Percentiles rank a stretch among this genome's conserved stretches.
These are phyloP conservation scores for Leuciscus idus DNA, from an alignment of 2,113 vertebrate species.

Conservation along the genomic window DNA sequence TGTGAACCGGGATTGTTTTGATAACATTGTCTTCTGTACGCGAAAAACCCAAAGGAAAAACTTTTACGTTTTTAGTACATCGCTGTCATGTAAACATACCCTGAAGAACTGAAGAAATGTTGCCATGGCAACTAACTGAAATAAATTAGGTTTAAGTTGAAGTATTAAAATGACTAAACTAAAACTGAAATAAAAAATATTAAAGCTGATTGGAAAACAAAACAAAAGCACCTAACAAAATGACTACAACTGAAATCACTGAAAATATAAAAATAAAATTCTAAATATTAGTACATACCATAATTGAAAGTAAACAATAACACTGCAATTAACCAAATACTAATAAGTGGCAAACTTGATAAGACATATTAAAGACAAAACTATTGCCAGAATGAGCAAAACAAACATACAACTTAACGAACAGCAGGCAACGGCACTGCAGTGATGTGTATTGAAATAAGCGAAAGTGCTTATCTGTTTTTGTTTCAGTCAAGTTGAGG, in stretches of 20 bases:
- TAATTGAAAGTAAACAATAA: background rate
- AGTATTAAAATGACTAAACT: background rate
- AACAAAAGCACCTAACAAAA: background rate
- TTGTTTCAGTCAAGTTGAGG: constrained; percentile 3
- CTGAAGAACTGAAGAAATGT: background rate
- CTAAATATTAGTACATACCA: background rate
- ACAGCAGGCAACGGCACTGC: constrained; percentile 32
- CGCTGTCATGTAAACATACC: no score
- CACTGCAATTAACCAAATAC: background rate
- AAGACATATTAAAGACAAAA: background rate
- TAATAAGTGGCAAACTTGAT: background rate
- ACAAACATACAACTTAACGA: background rate
- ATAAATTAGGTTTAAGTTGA: background rate
- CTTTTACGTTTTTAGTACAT: no score
- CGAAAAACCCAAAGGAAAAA: no score
- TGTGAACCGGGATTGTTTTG: no score
- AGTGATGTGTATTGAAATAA: constrained; percentile 10
- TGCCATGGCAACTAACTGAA: background rate
- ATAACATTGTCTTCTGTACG: no score
- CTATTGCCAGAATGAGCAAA: background rate
- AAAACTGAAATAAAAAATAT: background rate
- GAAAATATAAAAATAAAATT: background rate
- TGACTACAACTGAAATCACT: background rate
- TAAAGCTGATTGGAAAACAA: background rate
- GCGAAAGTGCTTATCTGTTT: background rate